A percentile compares a stretch with the other conserved stretches of the same genome.
These are phyloP conservation scores for Carabus problematicus DNA, from an alignment of 2,888 invertebrate genomes.

Conservation along the genomic window DNA sequence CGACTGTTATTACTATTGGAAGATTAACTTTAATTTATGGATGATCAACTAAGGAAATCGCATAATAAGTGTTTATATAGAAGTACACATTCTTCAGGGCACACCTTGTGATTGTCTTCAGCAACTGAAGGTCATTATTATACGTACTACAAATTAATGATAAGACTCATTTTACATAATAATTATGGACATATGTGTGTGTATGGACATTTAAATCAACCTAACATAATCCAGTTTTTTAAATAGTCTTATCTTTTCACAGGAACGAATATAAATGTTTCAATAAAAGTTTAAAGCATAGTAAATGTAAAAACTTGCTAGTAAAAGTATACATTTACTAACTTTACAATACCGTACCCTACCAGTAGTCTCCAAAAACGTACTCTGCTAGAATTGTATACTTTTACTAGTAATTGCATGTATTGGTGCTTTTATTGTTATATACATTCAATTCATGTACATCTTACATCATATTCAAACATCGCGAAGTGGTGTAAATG, in stretches of 20 bases:
- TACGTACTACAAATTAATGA: conserved; percentile 34
- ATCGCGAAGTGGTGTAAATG: no score
- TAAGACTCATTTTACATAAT: conserved; percentile 1
- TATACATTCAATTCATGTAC: no score
- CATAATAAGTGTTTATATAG: conserved; percentile 9
- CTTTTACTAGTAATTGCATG: no score
- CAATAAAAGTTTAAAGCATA: no score
- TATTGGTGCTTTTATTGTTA: no score
- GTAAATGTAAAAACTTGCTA: no score
- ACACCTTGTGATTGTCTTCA: conserved; percentile 35
- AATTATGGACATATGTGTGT: neutral
- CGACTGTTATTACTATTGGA: conserved; percentile 4
- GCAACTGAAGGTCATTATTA: conserved; percentile 36
- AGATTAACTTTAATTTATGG: conserved; percentile 31
- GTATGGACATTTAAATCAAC: neutral
- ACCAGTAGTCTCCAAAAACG: no score
- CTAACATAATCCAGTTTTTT: neutral
- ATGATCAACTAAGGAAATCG: conserved; percentile 21
- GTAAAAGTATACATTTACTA: no score
- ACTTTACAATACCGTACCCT: no score
- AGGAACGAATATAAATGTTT: neutral
- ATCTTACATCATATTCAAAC: no score
- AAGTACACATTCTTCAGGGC: conserved; percentile 27
- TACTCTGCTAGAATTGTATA: no score
- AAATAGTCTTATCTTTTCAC: neutral